These are phyloP conservation scores for Tachycineta bicolor DNA, from an alignment of 2,113 vertebrate genomes.

Conservation along the genomic window DNA sequence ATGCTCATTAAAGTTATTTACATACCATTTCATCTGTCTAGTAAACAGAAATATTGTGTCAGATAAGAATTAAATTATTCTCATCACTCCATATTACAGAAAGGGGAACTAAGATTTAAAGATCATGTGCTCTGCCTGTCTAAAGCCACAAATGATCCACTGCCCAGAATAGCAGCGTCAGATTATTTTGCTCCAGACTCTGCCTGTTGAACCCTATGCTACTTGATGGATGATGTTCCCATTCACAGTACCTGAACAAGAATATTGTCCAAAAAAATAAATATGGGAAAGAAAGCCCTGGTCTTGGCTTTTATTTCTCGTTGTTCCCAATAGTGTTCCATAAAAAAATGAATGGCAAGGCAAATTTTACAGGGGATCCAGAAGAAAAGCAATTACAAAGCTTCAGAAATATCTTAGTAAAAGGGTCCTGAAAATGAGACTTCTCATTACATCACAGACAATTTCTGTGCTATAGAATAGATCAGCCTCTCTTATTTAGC, in stretches of 20 bases:
- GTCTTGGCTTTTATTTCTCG: background rate
- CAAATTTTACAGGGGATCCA: background rate
- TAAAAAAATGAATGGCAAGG: background rate
- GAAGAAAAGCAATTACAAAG: background rate
- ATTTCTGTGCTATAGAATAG: background rate
- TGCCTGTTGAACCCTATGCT: background rate
- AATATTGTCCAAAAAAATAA: background rate
- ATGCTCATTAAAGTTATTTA: background rate
- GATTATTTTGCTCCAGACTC: background rate
- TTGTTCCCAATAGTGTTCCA: background rate
- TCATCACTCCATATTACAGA: background rate
- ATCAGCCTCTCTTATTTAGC: background rate
- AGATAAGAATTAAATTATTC: background rate
- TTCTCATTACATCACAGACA: background rate
- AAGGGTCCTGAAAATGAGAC: background rate
- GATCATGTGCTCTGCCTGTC: background rate
- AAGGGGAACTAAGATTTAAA: conserved; percentile 28
- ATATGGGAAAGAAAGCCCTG: background rate
- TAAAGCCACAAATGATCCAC: background rate
- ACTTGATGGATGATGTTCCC: background rate
- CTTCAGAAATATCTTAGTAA: background rate
- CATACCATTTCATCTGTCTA: background rate
- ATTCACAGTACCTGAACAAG: background rate
- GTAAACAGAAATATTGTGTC: background rate
- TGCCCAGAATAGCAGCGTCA: background rate